phyloP scores from a whole-genome alignment of 2,888 invertebrate genomes.

The Heliconius cydno region DNA sequence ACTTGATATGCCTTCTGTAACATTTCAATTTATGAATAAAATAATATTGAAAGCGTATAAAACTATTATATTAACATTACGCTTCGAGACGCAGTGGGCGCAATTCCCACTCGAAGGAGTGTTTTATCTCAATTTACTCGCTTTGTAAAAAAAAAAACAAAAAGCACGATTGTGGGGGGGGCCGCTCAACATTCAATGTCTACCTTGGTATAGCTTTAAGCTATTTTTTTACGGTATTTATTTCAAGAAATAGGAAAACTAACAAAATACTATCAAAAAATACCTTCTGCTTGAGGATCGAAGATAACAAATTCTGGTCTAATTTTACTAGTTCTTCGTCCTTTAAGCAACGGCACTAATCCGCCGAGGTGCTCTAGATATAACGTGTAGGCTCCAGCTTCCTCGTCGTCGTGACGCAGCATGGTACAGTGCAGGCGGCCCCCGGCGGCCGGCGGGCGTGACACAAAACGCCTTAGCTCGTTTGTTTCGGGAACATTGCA shows the following conservation, averaged over 20 bases:
- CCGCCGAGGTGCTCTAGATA: conserved; percentile 98
- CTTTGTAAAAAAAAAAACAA: not conserved
- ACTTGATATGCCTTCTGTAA: conserved; percentile 48
- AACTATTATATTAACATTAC: not conserved
- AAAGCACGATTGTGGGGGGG: not conserved
- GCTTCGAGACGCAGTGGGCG: not conserved
- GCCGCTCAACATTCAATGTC: not conserved
- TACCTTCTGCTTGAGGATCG: conserved; percentile 93
- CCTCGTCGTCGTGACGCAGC: conserved; percentile 95
- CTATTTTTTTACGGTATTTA: too few relatives aligned
- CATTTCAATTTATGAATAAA: not conserved
- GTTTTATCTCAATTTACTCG: not conserved
- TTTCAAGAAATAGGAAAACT: too few relatives aligned
- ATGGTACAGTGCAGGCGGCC: conserved; percentile 98
- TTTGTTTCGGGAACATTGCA: conserved; percentile 96
- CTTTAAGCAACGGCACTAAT: conserved; percentile 96
- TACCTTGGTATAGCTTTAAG: too few relatives aligned
- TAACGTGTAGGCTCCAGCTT: conserved; percentile 91
- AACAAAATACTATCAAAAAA: conserved; percentile 70
- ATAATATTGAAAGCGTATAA: too few relatives aligned
- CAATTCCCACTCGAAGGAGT: not conserved
- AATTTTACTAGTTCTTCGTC: conserved; percentile 97
- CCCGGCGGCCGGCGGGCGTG: conserved; percentile 91
- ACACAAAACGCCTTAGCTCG: conserved; percentile 95
- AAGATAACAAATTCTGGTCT: conserved; percentile 99